Base-by-base conservation (phyloP, 2,888 invertebrate genomes). In the Rugalucina vietnamica region DNA sequence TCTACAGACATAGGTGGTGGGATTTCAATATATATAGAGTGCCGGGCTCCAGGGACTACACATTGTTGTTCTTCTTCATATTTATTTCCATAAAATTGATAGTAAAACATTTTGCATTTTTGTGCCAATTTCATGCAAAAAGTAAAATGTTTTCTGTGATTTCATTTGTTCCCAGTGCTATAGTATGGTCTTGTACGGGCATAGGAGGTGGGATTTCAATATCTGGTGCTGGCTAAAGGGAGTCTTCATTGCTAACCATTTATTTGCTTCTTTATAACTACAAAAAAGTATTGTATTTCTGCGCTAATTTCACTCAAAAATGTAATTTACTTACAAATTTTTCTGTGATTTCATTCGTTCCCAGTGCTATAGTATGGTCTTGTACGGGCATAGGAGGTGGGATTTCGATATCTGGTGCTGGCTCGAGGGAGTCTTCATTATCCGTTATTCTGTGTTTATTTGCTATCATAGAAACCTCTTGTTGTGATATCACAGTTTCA, bases 151-250 rank as follows among this genome's bases (percentile, higher is more conserved):
- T 88, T 49, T 86, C 88, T 12, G 87, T 74, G 18, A 88, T 78
- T 74, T 85, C 83, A n/a, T n/a, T n/a, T n/a, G 80, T 82, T n/a
- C 84, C 86, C 27, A 86, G 79, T 21, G 79, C 84, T 43, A 88
- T 32, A 82, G 86, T 84, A 69, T 87, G 87, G 76, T 91, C 91
- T 83, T 93, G 93, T 57, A 93, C 91, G 71, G 98, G 98, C 98
- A 98, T 98, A 0, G 98, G 98, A 49, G 98, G 98, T 76, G 98
- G 98, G 91, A 98, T 95, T 95, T 98, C 98, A 21, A 98, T 96
- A 43, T 97, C 96, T 89, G 87, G 90, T 10, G 92, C 92, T 71
- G 91, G 91, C 74, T 92, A 92, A 74, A 82, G 88, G 69, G 90
- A 84, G 37, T 90, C 89, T 60, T 92, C 92, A 75, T 75, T 81